phyloP scores from a whole-genome alignment of 2,888 invertebrate genomes.

The Tiliacea aurago region DNA sequence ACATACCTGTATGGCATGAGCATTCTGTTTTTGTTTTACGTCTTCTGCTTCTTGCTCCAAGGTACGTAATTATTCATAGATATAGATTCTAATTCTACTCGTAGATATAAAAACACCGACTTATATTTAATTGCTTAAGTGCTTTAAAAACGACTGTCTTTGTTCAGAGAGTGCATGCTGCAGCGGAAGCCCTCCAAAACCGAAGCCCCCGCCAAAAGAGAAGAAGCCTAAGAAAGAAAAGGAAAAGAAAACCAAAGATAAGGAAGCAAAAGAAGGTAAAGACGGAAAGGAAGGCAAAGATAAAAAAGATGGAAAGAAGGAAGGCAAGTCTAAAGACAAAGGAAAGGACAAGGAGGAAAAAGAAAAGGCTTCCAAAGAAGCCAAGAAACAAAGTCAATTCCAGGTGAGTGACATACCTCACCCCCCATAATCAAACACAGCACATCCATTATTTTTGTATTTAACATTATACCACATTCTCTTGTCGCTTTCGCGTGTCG shows the following conservation, averaged over 20 bases:
- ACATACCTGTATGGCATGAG: constrained; percentile 98
- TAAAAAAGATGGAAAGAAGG: constrained; percentile 90
- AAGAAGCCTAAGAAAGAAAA: constrained; percentile 93
- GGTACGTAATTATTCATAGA: constrained; percentile 82
- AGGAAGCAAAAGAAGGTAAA: constrained; percentile 89
- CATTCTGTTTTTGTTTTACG: constrained; percentile 97
- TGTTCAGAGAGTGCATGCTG: constrained; percentile 95
- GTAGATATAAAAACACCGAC: not conserved
- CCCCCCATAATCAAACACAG: constrained; percentile 75
- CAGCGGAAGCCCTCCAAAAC: constrained; percentile 93
- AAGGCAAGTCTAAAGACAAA: constrained; percentile 89
- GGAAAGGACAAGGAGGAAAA: constrained; percentile 91
- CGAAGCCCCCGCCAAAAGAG: constrained; percentile 92
- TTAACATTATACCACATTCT: constrained; percentile 67
- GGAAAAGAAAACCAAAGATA: constrained; percentile 92
- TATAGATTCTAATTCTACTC: no score
- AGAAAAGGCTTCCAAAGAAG: constrained; percentile 90
- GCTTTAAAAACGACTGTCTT: not conserved
- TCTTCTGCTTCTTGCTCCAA: constrained; percentile 98
- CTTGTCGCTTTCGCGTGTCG: constrained; percentile 84
- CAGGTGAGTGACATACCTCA: constrained; percentile 87
- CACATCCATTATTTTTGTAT: constrained; percentile 86
- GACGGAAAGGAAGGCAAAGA: constrained; percentile 89
- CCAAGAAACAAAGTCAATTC: constrained; percentile 92
- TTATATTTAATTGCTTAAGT: not conserved